A percentile compares a stretch with the other conserved stretches of the same genome.
Evolutionary conservation across 2,888 invertebrate species (phyloP).

Genomic region (Mesoligia furuncula): DNA sequence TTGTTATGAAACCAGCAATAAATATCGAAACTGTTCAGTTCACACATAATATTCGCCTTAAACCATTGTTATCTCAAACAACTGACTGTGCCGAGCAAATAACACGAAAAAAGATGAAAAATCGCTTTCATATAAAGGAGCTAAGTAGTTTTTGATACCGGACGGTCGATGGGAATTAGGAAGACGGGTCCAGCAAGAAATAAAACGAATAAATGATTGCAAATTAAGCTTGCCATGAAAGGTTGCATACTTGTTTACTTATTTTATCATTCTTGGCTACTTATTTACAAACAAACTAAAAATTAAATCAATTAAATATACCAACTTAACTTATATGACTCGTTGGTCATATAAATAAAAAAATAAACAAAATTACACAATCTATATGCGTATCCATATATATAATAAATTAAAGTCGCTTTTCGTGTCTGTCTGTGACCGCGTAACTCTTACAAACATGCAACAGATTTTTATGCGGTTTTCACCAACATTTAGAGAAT

Average conservation of each 20-base stretch:
- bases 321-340: background rate
- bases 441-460: background rate
- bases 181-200: slow-evolving; percentile 53
- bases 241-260: background rate
- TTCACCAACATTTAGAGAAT: background rate
- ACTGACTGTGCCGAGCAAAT: slow-evolving; percentile 53
- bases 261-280: background rate
- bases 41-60: slow-evolving; percentile 37
- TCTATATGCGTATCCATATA: background rate
- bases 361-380: background rate
- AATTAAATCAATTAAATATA: background rate
- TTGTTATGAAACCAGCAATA: background rate
- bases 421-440: background rate
- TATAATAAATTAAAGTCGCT: background rate
- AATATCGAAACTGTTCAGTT: background rate
- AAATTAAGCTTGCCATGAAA: slow-evolving; percentile 35
- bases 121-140: slow-evolving; percentile 68
- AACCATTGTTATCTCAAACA: slow-evolving; percentile 52
- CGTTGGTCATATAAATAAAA: background rate
- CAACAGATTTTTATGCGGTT: background rate
- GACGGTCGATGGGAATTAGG: slow-evolving; percentile 65
- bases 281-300: background rate
- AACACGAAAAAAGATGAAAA: slow-evolving; percentile 60
- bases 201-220: slow-evolving; percentile 48
- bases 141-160: slow-evolving; percentile 72